Evolutionary conservation across 2,888 invertebrate genomes (phyloP).

Genomic region (Gymnoscelis rufifasciata): DNA sequence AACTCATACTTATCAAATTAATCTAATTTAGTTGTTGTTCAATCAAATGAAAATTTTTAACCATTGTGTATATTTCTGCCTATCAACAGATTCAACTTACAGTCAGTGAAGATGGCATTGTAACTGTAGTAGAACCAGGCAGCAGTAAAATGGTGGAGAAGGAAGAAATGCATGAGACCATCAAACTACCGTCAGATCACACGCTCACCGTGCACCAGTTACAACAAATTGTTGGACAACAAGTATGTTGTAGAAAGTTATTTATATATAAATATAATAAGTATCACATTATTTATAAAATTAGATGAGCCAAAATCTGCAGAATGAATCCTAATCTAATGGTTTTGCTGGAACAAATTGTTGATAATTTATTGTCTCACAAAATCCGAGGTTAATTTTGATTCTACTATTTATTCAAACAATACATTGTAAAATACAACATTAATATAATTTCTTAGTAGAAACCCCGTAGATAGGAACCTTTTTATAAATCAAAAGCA

Average conservation of each 20-base stretch:
- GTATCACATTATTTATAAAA: too few relatives aligned
- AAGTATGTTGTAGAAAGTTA: slow-evolving; percentile 53
- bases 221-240: slow-evolving; percentile 80
- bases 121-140: slow-evolving; percentile 75
- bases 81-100: slow-evolving; percentile 72
- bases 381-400: too few relatives aligned
- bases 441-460: not conserved
- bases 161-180: slow-evolving; percentile 68
- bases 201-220: slow-evolving; percentile 77
- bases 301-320: too few relatives aligned
- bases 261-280: not conserved
- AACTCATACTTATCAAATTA: too few relatives aligned
- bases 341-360: too few relatives aligned
- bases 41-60: too few relatives aligned
- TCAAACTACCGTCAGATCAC: slow-evolving; percentile 70
- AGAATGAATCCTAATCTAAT: too few relatives aligned
- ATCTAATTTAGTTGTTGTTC: too few relatives aligned
- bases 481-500: slow-evolving; percentile 21
- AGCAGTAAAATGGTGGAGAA: slow-evolving; percentile 70
- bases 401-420: too few relatives aligned
- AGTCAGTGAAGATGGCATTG: slow-evolving; percentile 77
- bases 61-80: not conserved
- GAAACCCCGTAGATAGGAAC: not conserved
- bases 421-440: too few relatives aligned
- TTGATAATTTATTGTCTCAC: too few relatives aligned